Conservation (phyloP, 1,140 invertebrate genomes). For the Drosophila gunungcola region DNA sequence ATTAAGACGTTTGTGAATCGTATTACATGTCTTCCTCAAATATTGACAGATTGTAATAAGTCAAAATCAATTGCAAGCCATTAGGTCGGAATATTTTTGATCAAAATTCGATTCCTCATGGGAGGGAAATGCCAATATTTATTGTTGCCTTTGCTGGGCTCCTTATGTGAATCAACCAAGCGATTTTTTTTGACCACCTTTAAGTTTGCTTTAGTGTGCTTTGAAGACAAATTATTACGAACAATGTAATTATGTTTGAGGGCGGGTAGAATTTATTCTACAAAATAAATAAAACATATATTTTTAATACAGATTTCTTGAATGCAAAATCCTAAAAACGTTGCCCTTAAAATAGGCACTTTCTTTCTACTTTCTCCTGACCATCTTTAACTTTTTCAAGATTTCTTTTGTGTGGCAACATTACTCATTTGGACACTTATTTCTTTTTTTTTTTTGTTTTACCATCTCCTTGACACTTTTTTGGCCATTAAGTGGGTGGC, state of each 20-base stretch:
- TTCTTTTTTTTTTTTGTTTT: neutral
- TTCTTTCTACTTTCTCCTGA: neutral
- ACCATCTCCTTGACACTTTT: slow-evolving; percentile 1
- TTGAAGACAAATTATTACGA: neutral
- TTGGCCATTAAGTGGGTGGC: slow-evolving; percentile 34
- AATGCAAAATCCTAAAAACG: neutral
- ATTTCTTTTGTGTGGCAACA: slow-evolving; percentile 17
- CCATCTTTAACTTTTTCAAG: neutral
- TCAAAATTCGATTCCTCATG: neutral
- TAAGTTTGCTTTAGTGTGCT: neutral
- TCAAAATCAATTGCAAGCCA: slow-evolving; percentile 58
- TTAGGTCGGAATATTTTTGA: slow-evolving; percentile 12
- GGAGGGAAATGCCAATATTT: slow-evolving; percentile 17
- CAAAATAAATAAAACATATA: too few species aligned
- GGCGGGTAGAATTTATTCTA: too few species aligned
- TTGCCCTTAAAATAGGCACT: neutral
- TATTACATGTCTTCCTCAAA: slow-evolving; percentile 39
- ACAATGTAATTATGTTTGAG: too few species aligned
- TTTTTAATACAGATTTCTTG: too few species aligned
- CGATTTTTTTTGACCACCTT: neutral
- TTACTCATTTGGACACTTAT: slow-evolving; percentile 21
- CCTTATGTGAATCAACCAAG: neutral
- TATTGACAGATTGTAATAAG: slow-evolving; percentile 55
- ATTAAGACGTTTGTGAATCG: slow-evolving; percentile 26
- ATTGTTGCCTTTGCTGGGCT: slow-evolving; percentile 3